Base-by-base conservation (phyloP, 2,797 vertebrate genomes). In the Micromesistius poutassou region DNA sequence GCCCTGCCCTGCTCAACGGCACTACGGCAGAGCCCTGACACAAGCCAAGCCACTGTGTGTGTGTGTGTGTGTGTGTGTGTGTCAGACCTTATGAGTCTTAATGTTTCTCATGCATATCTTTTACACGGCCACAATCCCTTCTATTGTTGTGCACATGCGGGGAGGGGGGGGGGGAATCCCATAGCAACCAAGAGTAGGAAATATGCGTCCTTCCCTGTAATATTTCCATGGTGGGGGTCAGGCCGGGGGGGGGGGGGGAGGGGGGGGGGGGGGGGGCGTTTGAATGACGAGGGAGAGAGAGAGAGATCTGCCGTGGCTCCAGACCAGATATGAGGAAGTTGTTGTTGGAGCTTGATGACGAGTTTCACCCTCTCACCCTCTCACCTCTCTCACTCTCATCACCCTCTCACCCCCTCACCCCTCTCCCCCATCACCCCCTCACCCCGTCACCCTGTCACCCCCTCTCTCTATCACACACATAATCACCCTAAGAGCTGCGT, bases 51-150 rank as follows among this genome's bases (percentile, higher is more conserved):
- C 46, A 86, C 19, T 55, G 46, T 55, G 46, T 55, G 46, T 50
- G 46, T 22, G 46, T 22, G 46, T 50, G 50, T n/a, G 50, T n/a
- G 50, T n/a, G 19, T 62, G 22, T 22, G 55, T n/a, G 55, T 62
- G 55, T 9, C 78, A 73, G 2, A 16, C 74, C 79, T 85, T 74
- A 73, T 8, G 72, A 71, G 66, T 77, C 77, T 55, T 73, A 83
- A 85, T 76, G 77, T 75, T 81, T 92, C 90, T 86, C 89, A 89
- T 89, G 89, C 87, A 84, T 91, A 89, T 93, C 89, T 86, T 84
- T 91, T 90, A 90, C 90, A 79, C 80, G 75, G 79, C 85, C 87
- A 92, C 91, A 91, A 85, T 89, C 81, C 31, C 62, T 36, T 76
- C 78, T 71, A 81, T 91, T 91, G 88, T 91, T 86, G 76, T 87